A percentile compares a stretch with the other conserved stretches of the same genome.
These are phyloP conservation scores for Agelastica alni DNA, from an alignment of 2,888 invertebrate genomes.

Conservation along the genomic window DNA sequence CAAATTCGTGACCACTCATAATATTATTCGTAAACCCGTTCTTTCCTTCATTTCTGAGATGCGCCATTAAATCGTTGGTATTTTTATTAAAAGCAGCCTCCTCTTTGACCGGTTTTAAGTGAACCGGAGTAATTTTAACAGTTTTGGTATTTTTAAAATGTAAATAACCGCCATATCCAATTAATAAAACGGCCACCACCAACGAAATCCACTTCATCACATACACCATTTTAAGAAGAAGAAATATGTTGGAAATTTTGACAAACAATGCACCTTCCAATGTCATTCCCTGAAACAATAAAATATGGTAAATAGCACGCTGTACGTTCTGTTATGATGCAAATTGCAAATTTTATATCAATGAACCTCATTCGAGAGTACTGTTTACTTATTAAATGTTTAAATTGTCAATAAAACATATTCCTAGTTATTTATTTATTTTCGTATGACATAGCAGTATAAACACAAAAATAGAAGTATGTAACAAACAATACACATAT, in stretches of 20 bases:
- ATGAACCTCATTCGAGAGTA: too few species aligned
- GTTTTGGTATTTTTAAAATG: conserved; percentile 50
- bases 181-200: conserved; percentile 56
- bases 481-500: too few species aligned
- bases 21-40: conserved; percentile 35
- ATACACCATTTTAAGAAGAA: conserved; percentile 58
- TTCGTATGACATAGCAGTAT: too few species aligned
- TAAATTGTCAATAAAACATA: too few species aligned
- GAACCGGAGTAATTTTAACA: conserved; percentile 33
- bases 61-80: conserved; percentile 15
- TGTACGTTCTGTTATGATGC: too few species aligned
- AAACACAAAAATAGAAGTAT: too few species aligned
- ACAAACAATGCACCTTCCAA: conserved; percentile 68
- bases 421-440: too few species aligned
- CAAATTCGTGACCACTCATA: conserved; percentile 46
- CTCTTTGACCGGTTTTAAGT: conserved; percentile 1
- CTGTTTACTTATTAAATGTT: too few species aligned
- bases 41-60: conserved; percentile 13
- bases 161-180: conserved; percentile 51
- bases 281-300: conserved; percentile 49
- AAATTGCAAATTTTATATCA: too few species aligned
- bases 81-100: conserved; percentile 16
- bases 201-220: conserved; percentile 64
- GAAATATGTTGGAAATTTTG: conserved; percentile 66
- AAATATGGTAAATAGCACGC: too few species aligned